Base-by-base conservation (phyloP, 35 echinoderm and acorn worm species). In the Heliocidaris tuberculata region DNA sequence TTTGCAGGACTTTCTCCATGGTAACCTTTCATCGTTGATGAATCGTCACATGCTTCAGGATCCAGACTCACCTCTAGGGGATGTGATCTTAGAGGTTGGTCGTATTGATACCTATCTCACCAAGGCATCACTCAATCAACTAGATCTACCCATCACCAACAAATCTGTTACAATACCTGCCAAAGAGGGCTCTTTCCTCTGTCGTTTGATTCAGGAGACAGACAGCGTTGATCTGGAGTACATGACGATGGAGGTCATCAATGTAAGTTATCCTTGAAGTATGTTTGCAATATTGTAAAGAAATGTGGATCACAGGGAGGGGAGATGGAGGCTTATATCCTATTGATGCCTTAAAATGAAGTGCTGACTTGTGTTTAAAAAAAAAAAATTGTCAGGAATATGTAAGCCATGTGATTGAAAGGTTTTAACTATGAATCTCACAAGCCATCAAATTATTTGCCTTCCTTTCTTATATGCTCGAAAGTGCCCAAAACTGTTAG, bases 171-270 rank as follows among this genome's bases (percentile, higher is more conserved):
- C 60, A 6, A 89, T 97, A 70, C 97, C 97, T 10, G 52, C 94
- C 85, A 86, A 93, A 49, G 94, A 94, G 31, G 97, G 97, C 56
- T 96, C 97, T 10, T 95, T 98, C 90, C 85, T 98, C 27, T 98
- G 95, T 60, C 85, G 89, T 48, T 5, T 98, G 17, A 90, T 98
- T 32, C 94, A 35, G 48, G 60, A 95, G 9, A 92, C 96, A 16
- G 96, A 98, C 93, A 93, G 48, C 9, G 90, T 97, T 31, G 96
- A 96, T 70, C 87, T 99, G 85, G 95, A 92, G 10, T 91, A 96
- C 86, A 89, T 99, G 85, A 97, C 98, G 15, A 85, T 95, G 2
- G 98, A 99, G 17, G 94, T 97, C 88, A 93, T 97, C n/a, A 97
- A 97, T 95, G 98, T 99, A 94, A 88, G 86, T 96, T 24, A 21